Conservation (phyloP, 1,140 invertebrate species). For the Metopolophium dirhodum region DNA sequence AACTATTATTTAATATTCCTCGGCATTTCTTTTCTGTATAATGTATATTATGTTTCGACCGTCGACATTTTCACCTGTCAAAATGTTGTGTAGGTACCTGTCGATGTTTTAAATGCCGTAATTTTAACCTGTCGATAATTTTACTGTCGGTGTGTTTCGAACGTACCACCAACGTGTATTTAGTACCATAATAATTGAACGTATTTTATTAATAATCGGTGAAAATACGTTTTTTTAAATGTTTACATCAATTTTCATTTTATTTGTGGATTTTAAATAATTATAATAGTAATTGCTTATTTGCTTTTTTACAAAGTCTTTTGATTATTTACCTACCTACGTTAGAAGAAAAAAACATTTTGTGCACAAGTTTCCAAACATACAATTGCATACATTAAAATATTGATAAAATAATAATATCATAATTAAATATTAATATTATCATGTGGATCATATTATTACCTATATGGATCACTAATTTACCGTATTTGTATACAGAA, state of each 20-base stretch:
- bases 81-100: neutral
- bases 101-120: neutral
- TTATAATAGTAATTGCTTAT: too few relatives aligned
- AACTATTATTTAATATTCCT: neutral
- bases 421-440: too few relatives aligned
- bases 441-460: too few relatives aligned
- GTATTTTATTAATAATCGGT: neutral
- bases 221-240: neutral
- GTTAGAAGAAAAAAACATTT: neutral
- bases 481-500: neutral
- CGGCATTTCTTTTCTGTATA: neutral
- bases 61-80: too few relatives aligned
- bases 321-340: too few relatives aligned
- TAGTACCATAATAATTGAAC: too few relatives aligned
- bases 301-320: too few relatives aligned
- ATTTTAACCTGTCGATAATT: neutral
- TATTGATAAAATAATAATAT: too few relatives aligned
- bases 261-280: neutral
- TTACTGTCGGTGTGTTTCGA: neutral
- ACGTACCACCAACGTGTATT: neutral
- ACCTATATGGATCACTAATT: neutral
- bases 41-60: neutral
- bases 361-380: neutral
- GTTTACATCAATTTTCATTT: too few relatives aligned
- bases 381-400: too few relatives aligned